Conservation (phyloP, 1,140 invertebrate genomes). For the Panagrolaimus sp. region DNA sequence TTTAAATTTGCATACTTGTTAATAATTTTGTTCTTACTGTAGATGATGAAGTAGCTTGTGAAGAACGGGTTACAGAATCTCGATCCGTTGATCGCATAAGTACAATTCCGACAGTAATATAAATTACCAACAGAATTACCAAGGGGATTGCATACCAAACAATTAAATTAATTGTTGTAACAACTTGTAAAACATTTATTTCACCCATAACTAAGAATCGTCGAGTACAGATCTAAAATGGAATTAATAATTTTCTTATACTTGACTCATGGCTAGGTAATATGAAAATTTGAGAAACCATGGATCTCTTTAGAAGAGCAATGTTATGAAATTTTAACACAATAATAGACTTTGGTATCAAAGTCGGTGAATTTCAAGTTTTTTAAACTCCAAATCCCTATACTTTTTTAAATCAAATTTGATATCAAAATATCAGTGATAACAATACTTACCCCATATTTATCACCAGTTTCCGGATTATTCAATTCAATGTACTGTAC, state of each 20-base stretch:
- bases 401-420: too few species aligned
- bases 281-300: slow-evolving; percentile 3
- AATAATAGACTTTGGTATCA: too few species aligned
- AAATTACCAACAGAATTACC: slow-evolving; percentile 44
- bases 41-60: slow-evolving; percentile 10
- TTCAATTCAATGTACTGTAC: slow-evolving; percentile 48
- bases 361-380: too few species aligned
- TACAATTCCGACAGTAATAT: slow-evolving; percentile 48
- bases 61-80: slow-evolving; percentile 28
- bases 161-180: slow-evolving; percentile 48
- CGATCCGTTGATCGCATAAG: slow-evolving; percentile 37
- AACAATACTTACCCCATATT: slow-evolving; percentile 32
- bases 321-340: background rate
- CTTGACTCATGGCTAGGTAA: background rate
- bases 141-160: slow-evolving; percentile 49
- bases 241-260: background rate
- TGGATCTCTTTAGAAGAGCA: slow-evolving; percentile 2
- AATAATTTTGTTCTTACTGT: background rate
- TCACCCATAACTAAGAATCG: slow-evolving; percentile 18
- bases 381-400: too few species aligned
- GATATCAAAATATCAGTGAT: background rate
- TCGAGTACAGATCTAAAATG: slow-evolving; percentile 48
- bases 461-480: slow-evolving; percentile 32
- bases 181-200: slow-evolving; percentile 49
- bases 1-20: background rate